phyloP scores from a whole-genome alignment of 2,113 vertebrate genomes.

The Saguinus imperator region DNA sequence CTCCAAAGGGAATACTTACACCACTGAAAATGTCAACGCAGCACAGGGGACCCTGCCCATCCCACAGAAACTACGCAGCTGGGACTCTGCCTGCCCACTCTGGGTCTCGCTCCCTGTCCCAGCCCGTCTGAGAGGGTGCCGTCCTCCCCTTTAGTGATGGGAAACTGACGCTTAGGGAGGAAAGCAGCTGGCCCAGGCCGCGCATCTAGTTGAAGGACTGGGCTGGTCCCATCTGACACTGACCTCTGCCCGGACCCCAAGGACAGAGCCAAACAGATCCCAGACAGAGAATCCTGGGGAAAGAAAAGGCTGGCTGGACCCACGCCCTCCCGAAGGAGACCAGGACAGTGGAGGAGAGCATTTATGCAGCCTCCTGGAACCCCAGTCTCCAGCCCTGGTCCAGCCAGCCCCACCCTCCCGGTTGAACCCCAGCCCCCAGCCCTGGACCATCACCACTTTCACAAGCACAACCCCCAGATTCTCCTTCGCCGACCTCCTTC shows the following conservation, averaged over 20 bases:
- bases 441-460: rapidly evolving
- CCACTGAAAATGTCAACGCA: rapidly evolving
- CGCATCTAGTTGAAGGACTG: neutral
- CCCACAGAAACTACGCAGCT: rapidly evolving
- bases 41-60: rapidly evolving
- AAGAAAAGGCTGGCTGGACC: neutral
- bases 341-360: neutral
- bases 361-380: neutral
- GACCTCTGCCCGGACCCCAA: neutral
- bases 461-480: rapidly evolving
- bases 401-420: neutral
- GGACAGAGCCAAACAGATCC: neutral
- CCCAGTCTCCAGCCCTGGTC: neutral
- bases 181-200: rapidly evolving
- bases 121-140: too few relatives aligned
- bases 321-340: neutral
- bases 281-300: neutral
- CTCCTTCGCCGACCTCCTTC: neutral
- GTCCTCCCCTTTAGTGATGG: neutral
- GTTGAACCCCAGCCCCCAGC: neutral
- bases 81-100: rapidly evolving
- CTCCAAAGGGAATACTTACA: neutral
- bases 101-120: rapidly evolving
- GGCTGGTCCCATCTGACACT: neutral
- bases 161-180: neutral